Evolutionary conservation across 2,113 vertebrate genomes (phyloP).

Genomic region (Cygnus atratus): DNA sequence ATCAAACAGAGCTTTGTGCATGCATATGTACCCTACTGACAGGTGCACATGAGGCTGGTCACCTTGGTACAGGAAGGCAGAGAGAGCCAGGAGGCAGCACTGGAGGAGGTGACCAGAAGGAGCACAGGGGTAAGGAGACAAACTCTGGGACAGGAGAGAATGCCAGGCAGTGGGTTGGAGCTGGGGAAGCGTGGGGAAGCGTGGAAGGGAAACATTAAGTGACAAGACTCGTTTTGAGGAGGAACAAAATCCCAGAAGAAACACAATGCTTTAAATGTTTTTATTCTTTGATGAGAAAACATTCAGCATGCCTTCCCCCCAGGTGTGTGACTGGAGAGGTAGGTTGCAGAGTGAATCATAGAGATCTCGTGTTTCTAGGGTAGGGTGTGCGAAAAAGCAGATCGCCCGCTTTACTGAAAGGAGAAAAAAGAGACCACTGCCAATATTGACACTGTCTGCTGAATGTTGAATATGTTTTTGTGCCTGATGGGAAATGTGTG

Average conservation of each 20-base stretch:
- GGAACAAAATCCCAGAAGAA: slow-evolving; percentile 12
- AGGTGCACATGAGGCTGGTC: background rate
- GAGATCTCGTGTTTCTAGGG: slow-evolving; percentile 17
- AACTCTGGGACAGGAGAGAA: background rate
- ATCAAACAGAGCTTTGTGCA: background rate
- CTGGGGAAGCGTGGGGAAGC: background rate
- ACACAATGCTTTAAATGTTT: background rate
- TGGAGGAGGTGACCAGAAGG: background rate
- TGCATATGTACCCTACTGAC: background rate
- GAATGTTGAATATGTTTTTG: slow-evolving; percentile 20
- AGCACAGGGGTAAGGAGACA: background rate
- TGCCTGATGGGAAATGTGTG: slow-evolving; percentile 30
- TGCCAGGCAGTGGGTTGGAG: background rate
- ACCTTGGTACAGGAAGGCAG: background rate
- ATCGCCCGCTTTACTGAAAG: background rate
- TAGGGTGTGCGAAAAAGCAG: slow-evolving; percentile 18
- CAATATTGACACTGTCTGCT: slow-evolving; percentile 23
- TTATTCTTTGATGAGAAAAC: slow-evolving; percentile 32
- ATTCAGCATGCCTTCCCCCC: slow-evolving; percentile 2
- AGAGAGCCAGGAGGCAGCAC: background rate
- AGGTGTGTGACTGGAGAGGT: slow-evolving; percentile 37
- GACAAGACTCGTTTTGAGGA: background rate
- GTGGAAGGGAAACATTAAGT: background rate
- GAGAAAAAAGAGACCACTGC: background rate
- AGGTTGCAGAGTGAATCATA: slow-evolving; percentile 48